Evolutionary conservation across 2,113 vertebrate genomes (phyloP), one percentile per base, ranked within the genome.

Genomic region (Pycnonotus jocosus): DNA sequence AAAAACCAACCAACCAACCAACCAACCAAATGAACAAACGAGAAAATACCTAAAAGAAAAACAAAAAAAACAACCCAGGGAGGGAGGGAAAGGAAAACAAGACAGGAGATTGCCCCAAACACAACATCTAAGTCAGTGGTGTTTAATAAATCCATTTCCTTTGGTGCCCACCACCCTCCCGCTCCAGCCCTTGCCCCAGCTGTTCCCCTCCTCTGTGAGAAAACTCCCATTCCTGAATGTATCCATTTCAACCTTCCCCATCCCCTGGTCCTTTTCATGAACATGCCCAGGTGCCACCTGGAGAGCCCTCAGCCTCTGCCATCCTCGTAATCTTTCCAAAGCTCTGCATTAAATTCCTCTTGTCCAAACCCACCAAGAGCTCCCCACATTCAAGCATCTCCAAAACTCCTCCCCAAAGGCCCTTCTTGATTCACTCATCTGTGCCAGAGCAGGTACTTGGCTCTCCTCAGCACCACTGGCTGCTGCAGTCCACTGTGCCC

Each of bases 141-240:
- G 24, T 71, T 86, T 62, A 84, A 72, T 18, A 77, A 88, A 79
- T 42, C 10, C 9, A 27, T 85, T 87, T 78, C 27, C 15, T 84
- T 85, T 28, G 10, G 11, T 66, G 15, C 15, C 16, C 27, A 71
- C 19, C 0, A 0, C 12, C 33, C 1, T 65, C 12, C 25, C 0
- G 0, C 21, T 15, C 9, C 22, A 88, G 27, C 6, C 15, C 11
- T 65, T 60, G 14, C 14, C 31, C 54, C 37, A 60, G 19, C 15
- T 61, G 35, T 45, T 15, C 8, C 7, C 1, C 5, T 48, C 30
- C 71, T 40, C 57, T 35, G 38, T 66, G 68, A 27, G 33, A 74
- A 37, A 82, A 15, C 22, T 91, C 53, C 19, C 62, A 0, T 71
- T 91, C 86, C 31, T 48, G 57, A 44, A 42, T 8, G 20, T 6